Evolutionary conservation across 2,113 vertebrate genomes (phyloP).

Genomic region (Rhegmatorhina hoffmannsi): DNA sequence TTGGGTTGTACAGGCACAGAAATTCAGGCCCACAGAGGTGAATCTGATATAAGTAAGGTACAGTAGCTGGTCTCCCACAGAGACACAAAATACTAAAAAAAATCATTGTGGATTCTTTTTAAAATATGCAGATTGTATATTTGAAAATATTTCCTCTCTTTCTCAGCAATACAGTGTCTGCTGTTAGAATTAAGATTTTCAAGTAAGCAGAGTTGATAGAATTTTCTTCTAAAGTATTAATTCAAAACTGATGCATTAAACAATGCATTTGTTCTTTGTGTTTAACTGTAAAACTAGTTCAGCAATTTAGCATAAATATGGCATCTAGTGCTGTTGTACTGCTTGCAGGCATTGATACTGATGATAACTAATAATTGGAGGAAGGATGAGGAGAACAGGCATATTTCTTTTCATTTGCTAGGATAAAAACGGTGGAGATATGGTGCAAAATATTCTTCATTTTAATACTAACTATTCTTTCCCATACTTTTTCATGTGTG

Average conservation of each 20-base stretch:
- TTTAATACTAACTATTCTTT: background rate
- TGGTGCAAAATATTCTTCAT: background rate
- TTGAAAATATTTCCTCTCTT: background rate
- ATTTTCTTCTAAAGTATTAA: background rate
- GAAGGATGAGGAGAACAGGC: background rate
- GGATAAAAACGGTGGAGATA: background rate
- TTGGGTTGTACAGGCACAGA: background rate
- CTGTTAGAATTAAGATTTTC: background rate
- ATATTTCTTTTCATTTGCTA: background rate
- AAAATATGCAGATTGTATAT: background rate
- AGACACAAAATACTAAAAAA: background rate
- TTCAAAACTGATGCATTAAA: background rate
- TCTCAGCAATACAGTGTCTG: background rate
- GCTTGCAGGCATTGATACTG: background rate
- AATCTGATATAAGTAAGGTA: background rate
- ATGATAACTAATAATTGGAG: background rate
- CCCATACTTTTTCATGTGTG: background rate
- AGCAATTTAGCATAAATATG: background rate
- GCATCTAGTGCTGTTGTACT: background rate
- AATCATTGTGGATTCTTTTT: background rate
- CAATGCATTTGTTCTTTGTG: background rate
- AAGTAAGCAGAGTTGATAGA: background rate
- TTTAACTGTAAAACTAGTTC: background rate
- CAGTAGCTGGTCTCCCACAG: background rate
- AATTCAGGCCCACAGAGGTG: background rate